phyloP scores from a whole-genome alignment of 2,797 vertebrate species.

The Rhinogobio ventralis region DNA sequence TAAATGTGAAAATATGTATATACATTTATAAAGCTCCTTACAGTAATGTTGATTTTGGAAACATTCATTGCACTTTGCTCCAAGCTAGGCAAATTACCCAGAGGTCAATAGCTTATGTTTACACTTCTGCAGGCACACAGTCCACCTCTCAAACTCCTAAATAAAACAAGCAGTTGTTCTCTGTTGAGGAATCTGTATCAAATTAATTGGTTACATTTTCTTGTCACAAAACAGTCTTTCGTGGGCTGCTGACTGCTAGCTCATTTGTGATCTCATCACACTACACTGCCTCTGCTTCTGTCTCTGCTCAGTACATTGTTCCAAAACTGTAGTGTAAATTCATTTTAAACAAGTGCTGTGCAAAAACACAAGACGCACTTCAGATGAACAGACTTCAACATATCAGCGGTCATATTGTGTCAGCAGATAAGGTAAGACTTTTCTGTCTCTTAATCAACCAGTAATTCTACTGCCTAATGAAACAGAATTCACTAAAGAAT shows the following conservation, averaged over 20 bases:
- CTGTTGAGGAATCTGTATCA: neutral
- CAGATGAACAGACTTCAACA: conserved; percentile 76
- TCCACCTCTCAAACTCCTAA: conserved; percentile 5
- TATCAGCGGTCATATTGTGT: conserved; percentile 71
- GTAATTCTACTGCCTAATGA: neutral
- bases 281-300: neutral
- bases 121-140: neutral
- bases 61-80: conserved; percentile 29
- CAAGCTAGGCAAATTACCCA: conserved; percentile 40
- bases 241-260: neutral
- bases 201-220: neutral
- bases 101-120: conserved; percentile 46
- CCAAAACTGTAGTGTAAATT: conserved; percentile 19
- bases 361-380: conserved; percentile 35
- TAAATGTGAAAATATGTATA: neutral
- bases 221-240: neutral
- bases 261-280: conserved; percentile 4
- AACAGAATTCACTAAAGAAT: neutral
- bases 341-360: neutral
- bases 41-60: neutral
- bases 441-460: neutral
- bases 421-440: conserved; percentile 73
- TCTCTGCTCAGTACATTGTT: neutral
- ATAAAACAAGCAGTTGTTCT: conserved; percentile 1
- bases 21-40: neutral